These are phyloP conservation scores for Typhlichthys subterraneus DNA, from an alignment of 2,797 vertebrate species.

Conservation along the genomic window DNA sequence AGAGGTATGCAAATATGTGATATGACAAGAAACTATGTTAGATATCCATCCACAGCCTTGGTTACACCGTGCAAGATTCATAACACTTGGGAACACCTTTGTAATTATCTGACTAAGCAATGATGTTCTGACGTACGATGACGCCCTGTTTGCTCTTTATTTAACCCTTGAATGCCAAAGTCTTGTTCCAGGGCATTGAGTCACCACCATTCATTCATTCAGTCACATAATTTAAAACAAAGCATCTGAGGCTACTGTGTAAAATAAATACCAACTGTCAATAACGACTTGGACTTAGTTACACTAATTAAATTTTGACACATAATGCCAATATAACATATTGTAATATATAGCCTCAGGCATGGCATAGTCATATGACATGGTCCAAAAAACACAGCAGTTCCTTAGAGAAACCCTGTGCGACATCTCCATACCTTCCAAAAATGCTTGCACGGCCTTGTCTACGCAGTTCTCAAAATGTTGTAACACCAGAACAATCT, in stretches of 20 bases:
- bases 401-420: neutral
- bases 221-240: neutral
- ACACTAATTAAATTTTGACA: too few species aligned
- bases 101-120: slow-evolving; percentile 5
- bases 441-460: slow-evolving; percentile 92
- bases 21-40: too few species aligned
- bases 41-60: neutral
- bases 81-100: neutral
- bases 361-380: too few species aligned
- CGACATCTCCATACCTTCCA: slow-evolving; percentile 83
- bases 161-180: slow-evolving; percentile 18
- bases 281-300: too few species aligned
- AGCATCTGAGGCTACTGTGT: too few species aligned
- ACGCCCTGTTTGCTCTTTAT: slow-evolving; percentile 41
- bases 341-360: too few species aligned
- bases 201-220: neutral
- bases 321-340: too few species aligned
- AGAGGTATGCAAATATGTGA: slow-evolving; percentile 31
- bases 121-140: slow-evolving; percentile 29
- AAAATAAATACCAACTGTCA: too few species aligned
- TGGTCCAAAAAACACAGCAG: neutral
- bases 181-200: too few species aligned
- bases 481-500: slow-evolving; percentile 94
- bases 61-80: neutral
- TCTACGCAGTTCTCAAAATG: slow-evolving; percentile 96